Percentiles rank a stretch among this genome's conserved stretches.
Evolutionary conservation across 2,797 vertebrate genomes (phyloP).

Genomic region (Monodelphis domestica): DNA sequence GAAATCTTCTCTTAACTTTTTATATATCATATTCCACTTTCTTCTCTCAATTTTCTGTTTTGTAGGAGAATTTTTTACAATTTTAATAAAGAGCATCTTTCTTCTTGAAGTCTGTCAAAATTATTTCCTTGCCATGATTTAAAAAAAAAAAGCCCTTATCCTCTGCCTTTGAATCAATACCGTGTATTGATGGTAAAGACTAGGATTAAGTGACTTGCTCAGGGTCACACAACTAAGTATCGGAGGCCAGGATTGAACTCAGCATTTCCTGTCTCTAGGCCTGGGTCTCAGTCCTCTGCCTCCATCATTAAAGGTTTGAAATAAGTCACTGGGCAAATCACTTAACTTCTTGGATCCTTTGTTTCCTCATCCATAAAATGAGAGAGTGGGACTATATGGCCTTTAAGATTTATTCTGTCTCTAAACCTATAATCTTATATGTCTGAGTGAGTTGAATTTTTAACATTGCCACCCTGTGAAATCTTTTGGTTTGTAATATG

Average conservation of each 20-base stretch:
- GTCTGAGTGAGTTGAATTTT: background rate
- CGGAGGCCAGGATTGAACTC: too few relatives aligned
- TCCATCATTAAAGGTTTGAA: too few relatives aligned
- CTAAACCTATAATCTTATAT: background rate
- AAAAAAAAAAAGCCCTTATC: too few relatives aligned
- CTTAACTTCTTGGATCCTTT: background rate
- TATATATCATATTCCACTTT: background rate
- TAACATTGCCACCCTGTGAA: background rate
- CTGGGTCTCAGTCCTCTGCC: too few relatives aligned
- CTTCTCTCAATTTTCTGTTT: background rate
- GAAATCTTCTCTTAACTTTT: background rate
- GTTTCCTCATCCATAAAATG: background rate
- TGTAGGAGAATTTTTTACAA: background rate
- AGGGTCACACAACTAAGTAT: too few relatives aligned
- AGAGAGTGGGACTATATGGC: background rate
- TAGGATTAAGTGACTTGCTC: too few relatives aligned
- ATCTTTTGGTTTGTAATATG: background rate
- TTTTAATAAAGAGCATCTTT: background rate
- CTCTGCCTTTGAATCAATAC: too few relatives aligned
- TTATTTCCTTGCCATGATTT: background rate
- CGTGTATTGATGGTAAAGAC: too few relatives aligned
- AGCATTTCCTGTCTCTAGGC: too few relatives aligned
- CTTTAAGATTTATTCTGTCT: background rate
- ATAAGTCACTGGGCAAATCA: background rate
- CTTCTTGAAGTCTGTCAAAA: background rate